These are phyloP conservation scores for Actinostola sp. DNA, from an alignment of 92 coral and sea anemone species.

Conservation along the genomic window DNA sequence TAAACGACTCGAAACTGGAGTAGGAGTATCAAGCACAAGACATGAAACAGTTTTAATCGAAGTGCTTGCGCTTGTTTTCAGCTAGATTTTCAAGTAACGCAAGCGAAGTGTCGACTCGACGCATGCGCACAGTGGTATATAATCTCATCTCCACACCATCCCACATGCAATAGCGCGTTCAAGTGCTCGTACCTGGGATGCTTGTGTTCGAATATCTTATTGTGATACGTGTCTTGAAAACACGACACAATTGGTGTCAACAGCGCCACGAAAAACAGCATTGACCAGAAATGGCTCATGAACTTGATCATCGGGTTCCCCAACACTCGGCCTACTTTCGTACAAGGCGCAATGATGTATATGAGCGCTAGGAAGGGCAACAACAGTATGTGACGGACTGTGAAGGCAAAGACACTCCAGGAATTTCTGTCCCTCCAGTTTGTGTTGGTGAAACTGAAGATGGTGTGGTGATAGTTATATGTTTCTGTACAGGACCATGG, in stretches of 20 bases:
- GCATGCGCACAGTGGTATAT: too few species aligned
- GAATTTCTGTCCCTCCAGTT: constrained; percentile 49
- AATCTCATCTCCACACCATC: too few species aligned
- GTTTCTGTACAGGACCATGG: constrained; percentile 51
- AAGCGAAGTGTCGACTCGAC: too few species aligned
- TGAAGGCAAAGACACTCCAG: constrained; percentile 42
- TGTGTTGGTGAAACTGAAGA: constrained; percentile 25
- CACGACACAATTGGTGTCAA: constrained; percentile 53
- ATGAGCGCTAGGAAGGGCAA: constrained; percentile 52
- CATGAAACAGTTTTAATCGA: too few species aligned
- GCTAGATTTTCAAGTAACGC: too few species aligned
- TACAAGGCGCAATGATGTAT: constrained; percentile 52
- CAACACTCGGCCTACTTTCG: constrained; percentile 31
- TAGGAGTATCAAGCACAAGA: too few species aligned
- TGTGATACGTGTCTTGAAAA: constrained; percentile 53
- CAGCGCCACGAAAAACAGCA: constrained; percentile 46
- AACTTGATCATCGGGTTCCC: constrained; percentile 69
- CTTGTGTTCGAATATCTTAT: constrained; percentile 12
- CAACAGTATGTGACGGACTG: constrained; percentile 53
- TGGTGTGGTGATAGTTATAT: too few species aligned
- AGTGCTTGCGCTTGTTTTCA: too few species aligned
- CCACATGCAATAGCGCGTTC: too few species aligned
- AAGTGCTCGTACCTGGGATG: constrained; percentile 26
- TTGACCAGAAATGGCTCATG: constrained; percentile 69
- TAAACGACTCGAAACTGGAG: too few species aligned